Percentiles rank a stretch among this genome's conserved stretches.
phyloP scores from a whole-genome alignment of 2,888 invertebrate genomes.

The Drosophila peninsularis region DNA sequence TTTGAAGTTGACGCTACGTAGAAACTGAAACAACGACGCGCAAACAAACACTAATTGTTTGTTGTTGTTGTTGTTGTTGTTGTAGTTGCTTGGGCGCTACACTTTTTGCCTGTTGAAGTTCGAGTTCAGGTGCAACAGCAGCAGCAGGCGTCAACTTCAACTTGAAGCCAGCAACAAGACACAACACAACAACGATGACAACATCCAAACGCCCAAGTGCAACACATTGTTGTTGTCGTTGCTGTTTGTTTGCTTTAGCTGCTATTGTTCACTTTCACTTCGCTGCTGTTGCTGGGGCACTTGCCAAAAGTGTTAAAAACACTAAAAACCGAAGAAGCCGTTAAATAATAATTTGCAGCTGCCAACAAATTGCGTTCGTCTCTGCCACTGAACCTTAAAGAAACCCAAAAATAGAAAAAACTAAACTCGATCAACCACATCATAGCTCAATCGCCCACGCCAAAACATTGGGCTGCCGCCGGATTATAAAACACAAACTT shows the following conservation, averaged over 20 bases:
- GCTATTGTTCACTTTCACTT: slow-evolving; percentile 71
- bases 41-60: slow-evolving; percentile 61
- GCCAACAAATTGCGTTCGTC: slow-evolving; percentile 62
- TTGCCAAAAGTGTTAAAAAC: slow-evolving; percentile 74
- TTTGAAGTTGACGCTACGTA: slow-evolving; percentile 74
- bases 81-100: slow-evolving; percentile 28
- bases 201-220: slow-evolving; percentile 68
- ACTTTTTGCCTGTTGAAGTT: slow-evolving; percentile 57
- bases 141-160: slow-evolving; percentile 36
- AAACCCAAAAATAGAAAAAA: slow-evolving; percentile 5
- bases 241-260: slow-evolving; percentile 20
- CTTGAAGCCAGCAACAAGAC: slow-evolving; percentile 32
- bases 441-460: slow-evolving; percentile 64
- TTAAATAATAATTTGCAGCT: slow-evolving; percentile 79
- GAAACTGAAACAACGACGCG: slow-evolving; percentile 57
- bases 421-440: slow-evolving; percentile 34
- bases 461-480: slow-evolving; percentile 9
- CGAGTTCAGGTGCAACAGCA: slow-evolving; percentile 73
- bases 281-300: slow-evolving; percentile 55
- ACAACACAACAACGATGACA: slow-evolving; percentile 50
- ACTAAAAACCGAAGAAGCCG: slow-evolving; percentile 59
- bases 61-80: slow-evolving; percentile 23
- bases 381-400: slow-evolving; percentile 59
- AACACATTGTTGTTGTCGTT: slow-evolving; percentile 38
- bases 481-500: slow-evolving; percentile 24